Evolutionary conservation across 2,888 invertebrate genomes (phyloP), one percentile per base, ranked within the genome.

Genomic region (Hemaris fuciformis): DNA sequence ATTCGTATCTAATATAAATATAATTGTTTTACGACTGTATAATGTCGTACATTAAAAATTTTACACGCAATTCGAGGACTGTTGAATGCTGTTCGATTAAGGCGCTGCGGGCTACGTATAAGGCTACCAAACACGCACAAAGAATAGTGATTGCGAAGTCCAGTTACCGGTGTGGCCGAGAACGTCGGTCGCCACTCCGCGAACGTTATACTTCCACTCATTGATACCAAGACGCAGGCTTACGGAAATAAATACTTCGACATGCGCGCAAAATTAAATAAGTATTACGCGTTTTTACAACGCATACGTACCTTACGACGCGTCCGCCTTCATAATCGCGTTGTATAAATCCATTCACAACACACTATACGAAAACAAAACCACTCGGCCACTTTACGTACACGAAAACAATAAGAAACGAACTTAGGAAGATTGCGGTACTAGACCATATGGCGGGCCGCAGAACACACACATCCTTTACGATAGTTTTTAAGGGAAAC

Each of bases 101-200:
- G 87, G 87, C 74, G 75, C 71, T 76, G 77, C 76, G 77, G 75
- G 80, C 81, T 77, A 85, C 89, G 79, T 85, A 84, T 87, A 89
- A 82, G 89, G 91, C 80, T 81, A 74, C 80, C 76, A 78, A 79
- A 80, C 82, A 91, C 91, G 89, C 87, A 75, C 78, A 81, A 75
- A 81, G 91, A 90, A 91, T 91, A 86, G 82, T 79, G 85, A 92
- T 91, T 91, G 84, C 86, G 84, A 90, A 91, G 91, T 91, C 90
- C 91, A 84, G 91, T 91, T 91, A 91, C 75, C 79, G 81, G 78
- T 83, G 74, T 73, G 70, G 75, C 71, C 72, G 71, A 75, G 71
- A 68, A 60, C 68, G 66, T 65, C 65, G 59, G 64, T 64, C 59
- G 67, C 68, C 65, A 68, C 71, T 64, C 66, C 61, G 66, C 67